Evolutionary conservation across 2,113 vertebrate genomes (phyloP), one percentile per base, ranked within the genome.

Genomic region (Gorsachius goisagi): DNA sequence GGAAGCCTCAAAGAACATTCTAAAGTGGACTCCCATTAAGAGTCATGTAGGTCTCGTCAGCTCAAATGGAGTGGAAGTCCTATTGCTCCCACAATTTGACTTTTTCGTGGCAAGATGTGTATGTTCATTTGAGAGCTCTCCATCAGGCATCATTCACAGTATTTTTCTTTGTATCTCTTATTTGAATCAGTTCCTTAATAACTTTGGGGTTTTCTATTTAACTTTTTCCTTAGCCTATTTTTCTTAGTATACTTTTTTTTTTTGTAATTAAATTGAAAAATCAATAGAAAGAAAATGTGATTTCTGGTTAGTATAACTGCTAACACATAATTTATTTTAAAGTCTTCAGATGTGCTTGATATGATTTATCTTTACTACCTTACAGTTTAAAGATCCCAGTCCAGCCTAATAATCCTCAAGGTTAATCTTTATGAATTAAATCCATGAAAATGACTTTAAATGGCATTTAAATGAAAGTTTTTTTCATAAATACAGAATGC

Each of bases 111-210:
- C 6, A 90, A 56, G 32, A 23, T 53, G 7, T 18, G 1, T 39
- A 44, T 56, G 19, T 50, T 80, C 21, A 39, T 76, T 76, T 45
- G 78, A 22, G 67, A 94, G 66, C 13, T 93, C 26, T 88, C 35
- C 35, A 72, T 55, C 27, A 60, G 14, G 27, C 9, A 37, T 56
- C 15, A 52, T 73, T 85, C 35, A 28, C 5, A 20, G 19, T 69
- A 18, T 75, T 87, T 67, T 67, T 49, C 11, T 81, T 88, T 73
- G 10, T 81, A 67, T 72, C n/a, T 85, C 17, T 60, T 73, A 52
- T 76, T 93, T 89, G 19, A 92, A 73, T 88, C 35, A 83, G 83
- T 91, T 82, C 39, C 56, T 73, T 90, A 73, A 64, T 72, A 93
- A 68, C 5, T 68, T 64, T 32, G 22, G 2, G 11, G 9, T 22